These are phyloP conservation scores for Hartigia nigra DNA, from an alignment of 2,888 invertebrate genomes.

Conservation along the genomic window DNA sequence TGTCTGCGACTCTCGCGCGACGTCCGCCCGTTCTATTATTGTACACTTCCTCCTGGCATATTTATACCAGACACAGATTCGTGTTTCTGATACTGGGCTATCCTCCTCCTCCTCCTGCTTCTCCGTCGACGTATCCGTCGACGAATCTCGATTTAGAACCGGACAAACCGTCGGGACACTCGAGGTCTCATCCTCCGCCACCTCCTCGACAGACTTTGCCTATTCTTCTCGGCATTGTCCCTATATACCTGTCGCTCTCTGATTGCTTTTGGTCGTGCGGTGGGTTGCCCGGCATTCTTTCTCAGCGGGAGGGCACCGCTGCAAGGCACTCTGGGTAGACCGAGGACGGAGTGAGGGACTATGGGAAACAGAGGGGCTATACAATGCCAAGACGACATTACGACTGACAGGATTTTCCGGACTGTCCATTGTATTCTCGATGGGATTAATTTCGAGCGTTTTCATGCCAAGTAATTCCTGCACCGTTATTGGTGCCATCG, in stretches of 20 bases:
- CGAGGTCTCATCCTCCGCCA: neutral
- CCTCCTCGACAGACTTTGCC: neutral
- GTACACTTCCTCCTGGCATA: conserved; percentile 56
- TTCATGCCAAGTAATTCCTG: neutral
- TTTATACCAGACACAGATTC: conserved; percentile 46
- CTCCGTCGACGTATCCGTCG: conserved; percentile 25
- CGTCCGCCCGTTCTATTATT: conserved; percentile 51
- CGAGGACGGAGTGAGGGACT: neutral
- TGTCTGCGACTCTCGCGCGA: conserved; percentile 24
- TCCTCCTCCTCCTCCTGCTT: conserved; percentile 27
- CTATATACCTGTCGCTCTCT: neutral
- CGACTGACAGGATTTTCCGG: neutral
- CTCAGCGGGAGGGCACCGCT: neutral
- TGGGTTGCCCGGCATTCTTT: neutral
- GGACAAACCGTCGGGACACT: neutral
- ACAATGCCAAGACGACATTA: neutral
- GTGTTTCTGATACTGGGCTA: conserved; percentile 34
- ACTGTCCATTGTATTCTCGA: neutral
- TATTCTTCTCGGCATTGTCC: neutral
- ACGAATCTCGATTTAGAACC: conserved; percentile 29
- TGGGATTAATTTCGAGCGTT: neutral
- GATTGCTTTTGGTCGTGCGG: neutral
- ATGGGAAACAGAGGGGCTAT: neutral
- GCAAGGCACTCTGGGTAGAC: neutral
- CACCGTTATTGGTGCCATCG: neutral